Evolutionary conservation across 2,797 vertebrate species (phyloP).

Genomic region (Epinephelus awoara): DNA sequence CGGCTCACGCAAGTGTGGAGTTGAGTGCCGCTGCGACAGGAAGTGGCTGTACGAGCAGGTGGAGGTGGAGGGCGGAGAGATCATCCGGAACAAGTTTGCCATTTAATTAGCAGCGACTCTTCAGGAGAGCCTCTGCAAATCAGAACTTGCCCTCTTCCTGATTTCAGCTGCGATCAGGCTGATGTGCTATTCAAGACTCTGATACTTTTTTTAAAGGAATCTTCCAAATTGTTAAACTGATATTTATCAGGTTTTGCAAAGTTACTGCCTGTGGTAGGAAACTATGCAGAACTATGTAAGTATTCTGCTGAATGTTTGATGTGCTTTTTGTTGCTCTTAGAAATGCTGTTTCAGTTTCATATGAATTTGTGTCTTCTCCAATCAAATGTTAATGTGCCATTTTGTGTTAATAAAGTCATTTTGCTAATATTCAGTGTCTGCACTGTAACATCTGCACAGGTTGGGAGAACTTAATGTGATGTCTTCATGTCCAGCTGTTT

Average conservation of each 20-base stretch:
- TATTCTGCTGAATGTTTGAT: background rate
- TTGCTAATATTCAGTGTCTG: background rate
- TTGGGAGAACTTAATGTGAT: background rate
- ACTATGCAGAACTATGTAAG: background rate
- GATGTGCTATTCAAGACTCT: slow-evolving; percentile 16
- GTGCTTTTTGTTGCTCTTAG: background rate
- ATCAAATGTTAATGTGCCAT: background rate
- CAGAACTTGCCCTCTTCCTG: too few relatives aligned
- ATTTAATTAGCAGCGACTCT: slow-evolving; percentile 69
- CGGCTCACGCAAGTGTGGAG: slow-evolving; percentile 93
- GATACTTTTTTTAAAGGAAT: background rate
- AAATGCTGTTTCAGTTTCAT: background rate
- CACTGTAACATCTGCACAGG: background rate
- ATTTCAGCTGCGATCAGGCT: background rate
- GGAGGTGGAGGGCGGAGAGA: slow-evolving; percentile 97
- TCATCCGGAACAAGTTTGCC: slow-evolving; percentile 94
- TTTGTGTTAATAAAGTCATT: slow-evolving; percentile 34
- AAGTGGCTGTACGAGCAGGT: slow-evolving; percentile 99
- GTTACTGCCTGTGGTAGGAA: background rate
- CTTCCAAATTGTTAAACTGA: background rate
- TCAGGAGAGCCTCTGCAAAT: background rate
- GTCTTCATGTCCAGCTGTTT: background rate
- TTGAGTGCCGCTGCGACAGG: slow-evolving; percentile 95
- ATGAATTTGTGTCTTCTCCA: background rate
- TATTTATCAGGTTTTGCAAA: slow-evolving; percentile 18